A percentile compares a stretch with the other conserved stretches of the same genome.
phyloP scores from a whole-genome alignment of 2,797 vertebrate genomes.

The Mionectes olivaceus region DNA sequence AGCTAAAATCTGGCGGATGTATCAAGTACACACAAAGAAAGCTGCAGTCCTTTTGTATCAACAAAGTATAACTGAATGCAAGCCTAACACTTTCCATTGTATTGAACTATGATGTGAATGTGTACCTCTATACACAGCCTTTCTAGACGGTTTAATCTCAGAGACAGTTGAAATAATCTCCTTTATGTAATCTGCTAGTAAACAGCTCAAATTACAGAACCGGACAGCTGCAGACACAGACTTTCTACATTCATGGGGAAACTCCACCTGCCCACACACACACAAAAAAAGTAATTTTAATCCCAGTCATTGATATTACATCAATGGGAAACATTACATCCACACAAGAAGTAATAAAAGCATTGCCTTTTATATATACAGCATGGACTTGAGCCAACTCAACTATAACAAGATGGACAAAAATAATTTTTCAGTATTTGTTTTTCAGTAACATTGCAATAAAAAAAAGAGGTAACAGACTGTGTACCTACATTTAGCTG shows the following conservation, averaged over 20 bases:
- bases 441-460: neutral
- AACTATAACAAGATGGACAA: neutral
- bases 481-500: conserved; percentile 68
- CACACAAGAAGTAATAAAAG: neutral
- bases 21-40: neutral
- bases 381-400: neutral
- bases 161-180: neutral
- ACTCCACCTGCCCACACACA: accelerated
- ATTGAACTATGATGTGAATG: neutral
- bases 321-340: neutral
- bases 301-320: neutral
- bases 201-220: neutral
- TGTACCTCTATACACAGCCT: neutral
- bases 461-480: neutral
- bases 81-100: neutral
- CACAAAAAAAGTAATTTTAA: neutral
- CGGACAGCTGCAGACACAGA: neutral
- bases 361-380: neutral
- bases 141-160: neutral
- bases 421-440: neutral
- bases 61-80: neutral
- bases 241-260: neutral
- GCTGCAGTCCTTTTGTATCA: neutral
- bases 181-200: neutral
- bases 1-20: neutral